Base-by-base conservation (phyloP, 1,140 invertebrate species). In the Lucilia sericata region DNA sequence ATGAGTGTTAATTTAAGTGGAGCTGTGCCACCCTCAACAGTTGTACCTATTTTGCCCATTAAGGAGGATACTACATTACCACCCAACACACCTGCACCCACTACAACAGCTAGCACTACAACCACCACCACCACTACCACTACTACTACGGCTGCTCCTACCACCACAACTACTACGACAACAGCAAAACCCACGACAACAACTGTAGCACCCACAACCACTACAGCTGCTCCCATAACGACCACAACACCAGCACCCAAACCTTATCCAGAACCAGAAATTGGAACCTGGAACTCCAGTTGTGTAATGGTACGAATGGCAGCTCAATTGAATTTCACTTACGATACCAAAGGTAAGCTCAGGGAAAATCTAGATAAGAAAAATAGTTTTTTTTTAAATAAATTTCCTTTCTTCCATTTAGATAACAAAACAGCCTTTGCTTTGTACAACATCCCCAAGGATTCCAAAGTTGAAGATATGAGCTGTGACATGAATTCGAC, bases 251-350 rank as follows among this genome's bases (percentile, higher is more conserved):
- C 90, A 13, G 85, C 86, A 21, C 86, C 86, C 36, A 87, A 90
- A 10, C 91, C 92, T 0, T 87, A 91, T 47, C 92, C 92, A 25
- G 85, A 88, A 14, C 92, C 93, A n/a, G 87, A 89, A 9, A 89
- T 90, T 49, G 93, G 92, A 34, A 92, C 88, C 84, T 95, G 94
- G 94, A 90, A 88, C 70, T 87, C 90, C 4, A 92, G 92, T 8
- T 95, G 94, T 86, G 92, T 95, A 65, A 87, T 95, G 17, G 87
- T 94, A 2, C 90, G 93, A 88, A 94, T 95, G 93, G 94, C 94
- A 5, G 92, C 92, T 13, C 92, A 94, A 83, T 88, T 95, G 14
- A 94, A 94, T 86, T 89, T 95, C 51, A 93, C 92, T 8, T 94
- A 94, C 86, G 85, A 87, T 21, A 91, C 90, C 47, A 88, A 88